Evolutionary conservation across 64 coral and sea anemone species (phyloP).

Genomic region (Dendronephthya gigantea): DNA sequence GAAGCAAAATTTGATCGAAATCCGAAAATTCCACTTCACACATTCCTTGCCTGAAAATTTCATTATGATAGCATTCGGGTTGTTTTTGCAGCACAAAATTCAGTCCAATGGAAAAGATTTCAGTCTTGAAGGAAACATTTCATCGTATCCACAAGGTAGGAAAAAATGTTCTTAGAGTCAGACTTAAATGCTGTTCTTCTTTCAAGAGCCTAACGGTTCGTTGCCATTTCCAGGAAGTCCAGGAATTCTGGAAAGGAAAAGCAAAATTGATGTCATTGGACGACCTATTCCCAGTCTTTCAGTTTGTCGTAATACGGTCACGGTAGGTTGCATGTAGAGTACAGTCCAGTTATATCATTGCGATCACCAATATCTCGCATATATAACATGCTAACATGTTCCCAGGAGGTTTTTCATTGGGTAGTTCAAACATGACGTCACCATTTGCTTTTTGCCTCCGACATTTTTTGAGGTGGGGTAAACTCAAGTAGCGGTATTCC

Average conservation of each 20-base stretch:
- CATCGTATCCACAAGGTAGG: slow-evolving; percentile 80
- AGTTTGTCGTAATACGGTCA: slow-evolving; percentile 84
- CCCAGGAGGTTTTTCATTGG: too few species aligned
- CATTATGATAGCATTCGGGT: background rate
- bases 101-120: slow-evolving; percentile 95
- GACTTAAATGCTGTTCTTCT: background rate
- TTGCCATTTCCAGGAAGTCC: slow-evolving; percentile 46
- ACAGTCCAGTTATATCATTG: background rate
- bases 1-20: too few species aligned
- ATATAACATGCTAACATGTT: too few species aligned
- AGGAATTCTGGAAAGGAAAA: slow-evolving; percentile 65
- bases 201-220: background rate
- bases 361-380: too few species aligned
- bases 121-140: slow-evolving; percentile 74
- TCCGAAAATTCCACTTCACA: too few species aligned
- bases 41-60: too few species aligned
- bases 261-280: slow-evolving; percentile 82
- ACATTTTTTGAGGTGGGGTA: too few species aligned
- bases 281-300: slow-evolving; percentile 96
- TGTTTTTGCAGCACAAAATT: slow-evolving; percentile 67
- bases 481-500: too few species aligned
- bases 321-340: slow-evolving; percentile 38
- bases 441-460: too few species aligned
- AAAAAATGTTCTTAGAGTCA: background rate
- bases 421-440: too few species aligned